phyloP scores from a whole-genome alignment of 2,113 vertebrate species.

The Cavia porcellus region DNA sequence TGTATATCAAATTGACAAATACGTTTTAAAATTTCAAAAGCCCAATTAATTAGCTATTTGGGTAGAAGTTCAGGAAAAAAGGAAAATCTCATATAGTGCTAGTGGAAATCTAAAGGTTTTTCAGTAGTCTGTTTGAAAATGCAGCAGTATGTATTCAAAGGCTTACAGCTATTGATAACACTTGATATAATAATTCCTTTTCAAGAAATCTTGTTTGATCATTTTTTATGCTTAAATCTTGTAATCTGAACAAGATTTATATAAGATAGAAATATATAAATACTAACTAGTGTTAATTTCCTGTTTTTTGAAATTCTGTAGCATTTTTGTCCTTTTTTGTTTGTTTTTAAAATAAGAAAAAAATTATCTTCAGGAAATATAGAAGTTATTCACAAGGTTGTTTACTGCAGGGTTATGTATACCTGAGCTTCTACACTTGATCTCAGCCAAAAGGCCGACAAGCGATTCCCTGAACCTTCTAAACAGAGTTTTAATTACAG shows the following conservation, averaged over 20 bases:
- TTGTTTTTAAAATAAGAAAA: no score
- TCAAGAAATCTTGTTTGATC: neutral
- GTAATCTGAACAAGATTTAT: no score
- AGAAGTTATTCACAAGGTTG: neutral
- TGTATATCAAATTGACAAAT: neutral
- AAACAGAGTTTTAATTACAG: neutral
- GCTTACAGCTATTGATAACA: neutral
- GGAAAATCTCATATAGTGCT: neutral
- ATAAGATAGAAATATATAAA: no score
- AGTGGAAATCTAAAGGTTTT: neutral
- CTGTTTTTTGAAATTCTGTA: no score
- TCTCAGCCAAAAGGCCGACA: no score
- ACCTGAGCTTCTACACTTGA: no score
- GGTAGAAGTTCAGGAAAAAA: slow-evolving; percentile 13
- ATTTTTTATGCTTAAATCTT: no score
- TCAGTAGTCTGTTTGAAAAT: slow-evolving; percentile 41
- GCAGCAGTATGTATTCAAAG: neutral
- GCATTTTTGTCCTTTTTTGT: no score
- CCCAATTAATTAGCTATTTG: neutral
- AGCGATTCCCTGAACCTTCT: no score
- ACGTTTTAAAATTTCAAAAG: slow-evolving; percentile 14
- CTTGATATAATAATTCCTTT: slow-evolving; percentile 27
- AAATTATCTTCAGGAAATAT: neutral
- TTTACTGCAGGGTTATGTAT: slow-evolving; percentile 44
- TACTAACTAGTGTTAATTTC: no score